These are phyloP conservation scores for Melolontha melolontha DNA, from an alignment of 2,888 invertebrate species.

Conservation along the genomic window DNA sequence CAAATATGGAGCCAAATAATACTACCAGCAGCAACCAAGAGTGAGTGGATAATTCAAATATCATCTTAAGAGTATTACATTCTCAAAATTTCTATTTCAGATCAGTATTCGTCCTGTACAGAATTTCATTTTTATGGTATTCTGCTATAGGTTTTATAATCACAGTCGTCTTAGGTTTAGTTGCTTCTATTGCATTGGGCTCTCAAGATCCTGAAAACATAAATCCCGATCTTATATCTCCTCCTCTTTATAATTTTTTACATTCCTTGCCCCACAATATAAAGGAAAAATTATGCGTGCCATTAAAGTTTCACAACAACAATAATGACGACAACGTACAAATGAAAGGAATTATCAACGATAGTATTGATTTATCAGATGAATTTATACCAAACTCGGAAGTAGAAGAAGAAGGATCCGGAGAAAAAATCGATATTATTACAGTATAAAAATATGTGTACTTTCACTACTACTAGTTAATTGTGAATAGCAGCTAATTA, in stretches of 20 bases:
- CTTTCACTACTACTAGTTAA: not conserved
- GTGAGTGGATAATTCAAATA: constrained; percentile 8
- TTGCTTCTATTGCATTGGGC: constrained; percentile 78
- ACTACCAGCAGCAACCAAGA: constrained; percentile 10
- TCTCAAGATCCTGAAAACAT: constrained; percentile 72
- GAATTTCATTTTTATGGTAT: constrained; percentile 92
- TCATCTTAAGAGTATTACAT: constrained; percentile 8
- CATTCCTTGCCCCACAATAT: constrained; percentile 66
- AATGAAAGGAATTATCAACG: constrained; percentile 54
- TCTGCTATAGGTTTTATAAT: constrained; percentile 82
- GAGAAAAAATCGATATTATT: not conserved
- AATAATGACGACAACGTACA: constrained; percentile 46
- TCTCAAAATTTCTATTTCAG: constrained; percentile 46
- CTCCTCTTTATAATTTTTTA: constrained; percentile 72
- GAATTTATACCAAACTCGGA: constrained; percentile 44
- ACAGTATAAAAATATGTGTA: not conserved
- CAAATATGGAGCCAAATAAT: constrained; percentile 5
- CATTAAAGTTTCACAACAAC: constrained; percentile 50
- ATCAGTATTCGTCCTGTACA: constrained; percentile 68
- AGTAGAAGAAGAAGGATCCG: constrained; percentile 32
- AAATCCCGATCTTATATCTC: constrained; percentile 76
- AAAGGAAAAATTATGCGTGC: constrained; percentile 63
- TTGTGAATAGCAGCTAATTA: not conserved
- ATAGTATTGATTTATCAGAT: constrained; percentile 54
- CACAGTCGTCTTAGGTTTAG: constrained; percentile 79